Conservation (phyloP, 2,888 invertebrate genomes). For the Salticus scenicus region DNA sequence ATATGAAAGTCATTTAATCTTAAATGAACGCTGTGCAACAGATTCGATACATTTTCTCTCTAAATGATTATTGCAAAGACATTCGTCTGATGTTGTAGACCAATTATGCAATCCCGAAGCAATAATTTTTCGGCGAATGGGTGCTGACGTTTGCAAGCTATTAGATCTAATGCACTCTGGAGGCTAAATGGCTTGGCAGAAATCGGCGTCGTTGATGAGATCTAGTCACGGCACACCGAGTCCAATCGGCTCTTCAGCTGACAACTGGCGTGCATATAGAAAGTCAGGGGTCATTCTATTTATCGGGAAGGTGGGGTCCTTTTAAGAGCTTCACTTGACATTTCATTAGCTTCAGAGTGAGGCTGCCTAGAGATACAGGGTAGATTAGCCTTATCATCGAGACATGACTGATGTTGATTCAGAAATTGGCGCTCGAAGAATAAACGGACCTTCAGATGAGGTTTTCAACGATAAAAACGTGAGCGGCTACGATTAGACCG, state of each 20-base stretch:
- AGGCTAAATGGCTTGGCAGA: slow-evolving; percentile 56
- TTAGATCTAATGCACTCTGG: slow-evolving; percentile 40
- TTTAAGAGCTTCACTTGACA: slow-evolving; percentile 38
- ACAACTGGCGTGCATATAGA: slow-evolving; percentile 53
- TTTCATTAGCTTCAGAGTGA: slow-evolving; percentile 34
- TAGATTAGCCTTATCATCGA: slow-evolving; percentile 8
- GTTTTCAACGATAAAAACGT: neutral
- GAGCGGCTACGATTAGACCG: neutral
- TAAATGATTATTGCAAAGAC: neutral
- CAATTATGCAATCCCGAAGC: slow-evolving; percentile 41
- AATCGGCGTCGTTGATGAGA: slow-evolving; percentile 46
- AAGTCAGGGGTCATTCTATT: slow-evolving; percentile 67
- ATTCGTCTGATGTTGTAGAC: neutral
- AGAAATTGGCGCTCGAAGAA: no score
- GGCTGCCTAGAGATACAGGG: neutral
- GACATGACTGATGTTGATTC: slow-evolving; percentile 16
- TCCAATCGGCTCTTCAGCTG: slow-evolving; percentile 50
- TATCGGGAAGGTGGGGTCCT: slow-evolving; percentile 46
- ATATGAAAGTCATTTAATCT: no score
- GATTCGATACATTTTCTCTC: neutral
- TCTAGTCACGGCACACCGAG: slow-evolving; percentile 48
- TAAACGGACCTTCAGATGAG: neutral
- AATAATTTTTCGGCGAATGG: slow-evolving; percentile 41
- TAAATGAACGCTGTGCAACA: neutral
- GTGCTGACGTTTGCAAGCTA: slow-evolving; percentile 51